Base-by-base conservation (phyloP, 2,797 vertebrate genomes). In the Myotis vivesi region DNA sequence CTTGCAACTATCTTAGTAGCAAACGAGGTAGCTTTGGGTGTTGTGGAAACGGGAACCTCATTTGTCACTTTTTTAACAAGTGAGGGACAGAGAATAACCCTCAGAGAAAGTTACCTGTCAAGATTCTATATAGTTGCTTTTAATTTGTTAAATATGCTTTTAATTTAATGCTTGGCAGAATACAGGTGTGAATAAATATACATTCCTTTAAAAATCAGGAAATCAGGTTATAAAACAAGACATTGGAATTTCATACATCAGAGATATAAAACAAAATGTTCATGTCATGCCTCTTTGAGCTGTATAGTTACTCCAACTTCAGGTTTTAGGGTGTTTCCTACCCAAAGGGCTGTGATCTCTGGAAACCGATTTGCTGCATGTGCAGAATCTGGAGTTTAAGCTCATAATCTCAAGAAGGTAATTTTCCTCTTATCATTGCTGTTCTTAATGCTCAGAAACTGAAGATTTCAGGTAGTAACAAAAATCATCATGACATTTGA, bases 361-460 rank as follows among this genome's bases (percentile, higher is more conserved):
- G 53, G 33, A 77, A 89, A 75, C 30, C 23, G 72, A 80, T 91
- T 95, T 85, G 38, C 46, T 92, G 13, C 51, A 55, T 87, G 30
- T 84, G 22, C 20, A 82, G 92, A 87, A 84, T 57, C 38, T 33
- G 44, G 88, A 94, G 64, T 94, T 86, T 91, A 93, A 96, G 68
- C 71, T 94, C 76, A 72, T 96, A 95, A 96, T 96, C 96, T 66
- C 86, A 89, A 79, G 72, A 92, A 94, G 73, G 62, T 84, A 79
- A 93, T 93, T 95, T 96, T 76, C 62, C 94, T 94, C 92, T 96
- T 89, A 94, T 89, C 94, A 28, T 68, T 51, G 57, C 57, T 91
- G n/a, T 72, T 49, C 57, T 89, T 75, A 94, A 66, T 92, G 68
- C 80, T 93, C 25, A 87, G 82, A 91, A 93, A 84, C 64, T 33